Conservation (phyloP, 2,797 vertebrate species). For the Macropus fuliginosus region DNA sequence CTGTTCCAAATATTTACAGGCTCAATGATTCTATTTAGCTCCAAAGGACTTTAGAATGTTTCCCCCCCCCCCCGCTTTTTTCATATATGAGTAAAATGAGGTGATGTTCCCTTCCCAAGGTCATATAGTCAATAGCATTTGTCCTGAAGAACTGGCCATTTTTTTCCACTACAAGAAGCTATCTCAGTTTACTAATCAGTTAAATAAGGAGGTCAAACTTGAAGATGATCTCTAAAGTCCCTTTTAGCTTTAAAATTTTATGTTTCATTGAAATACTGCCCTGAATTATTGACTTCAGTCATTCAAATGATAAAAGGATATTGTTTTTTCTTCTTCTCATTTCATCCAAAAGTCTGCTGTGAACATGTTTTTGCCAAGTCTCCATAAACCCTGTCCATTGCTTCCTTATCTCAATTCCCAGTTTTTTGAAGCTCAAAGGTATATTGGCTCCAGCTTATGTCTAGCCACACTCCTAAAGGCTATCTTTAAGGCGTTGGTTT, state of each 20-base stretch:
- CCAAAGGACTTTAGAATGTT: not conserved
- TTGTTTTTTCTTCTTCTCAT: not conserved
- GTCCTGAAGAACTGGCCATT: not conserved
- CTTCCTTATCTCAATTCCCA: not conserved
- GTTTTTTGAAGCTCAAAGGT: slow-evolving; percentile 14
- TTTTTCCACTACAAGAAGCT: not conserved
- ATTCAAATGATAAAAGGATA: not conserved
- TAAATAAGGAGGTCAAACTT: not conserved
- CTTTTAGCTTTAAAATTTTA: not conserved
- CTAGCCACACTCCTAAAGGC: not conserved
- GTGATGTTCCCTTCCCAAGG: not conserved
- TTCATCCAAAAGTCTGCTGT: not conserved
- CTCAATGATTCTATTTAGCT: not conserved
- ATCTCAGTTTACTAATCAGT: not conserved
- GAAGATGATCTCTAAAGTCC: not conserved
- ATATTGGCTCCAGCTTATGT: not conserved
- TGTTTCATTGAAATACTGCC: not conserved
- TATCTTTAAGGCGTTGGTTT: not conserved
- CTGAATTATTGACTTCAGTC: not conserved
- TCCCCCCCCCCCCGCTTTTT: not conserved
- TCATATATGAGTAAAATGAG: not conserved
- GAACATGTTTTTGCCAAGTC: not conserved
- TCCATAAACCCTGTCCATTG: not conserved
- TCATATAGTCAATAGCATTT: not conserved
- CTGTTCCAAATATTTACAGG: not conserved